These are phyloP conservation scores for Vanessa atalanta DNA, from an alignment of 1,140 invertebrate genomes.

Conservation along the genomic window DNA sequence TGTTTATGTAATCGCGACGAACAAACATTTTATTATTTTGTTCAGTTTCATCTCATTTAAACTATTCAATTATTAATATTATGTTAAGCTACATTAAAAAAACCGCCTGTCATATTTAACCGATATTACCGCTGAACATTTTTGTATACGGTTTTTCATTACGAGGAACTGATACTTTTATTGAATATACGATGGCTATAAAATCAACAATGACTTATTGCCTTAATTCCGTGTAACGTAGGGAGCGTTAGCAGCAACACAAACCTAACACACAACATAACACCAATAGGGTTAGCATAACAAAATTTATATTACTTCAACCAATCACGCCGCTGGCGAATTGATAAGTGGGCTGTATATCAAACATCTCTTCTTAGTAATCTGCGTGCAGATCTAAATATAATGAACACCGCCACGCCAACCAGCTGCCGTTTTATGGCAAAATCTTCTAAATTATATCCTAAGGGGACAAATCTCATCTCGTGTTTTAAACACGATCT, in stretches of 20 bases:
- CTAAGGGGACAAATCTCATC: conserved; percentile 69
- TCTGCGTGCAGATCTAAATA: conserved; percentile 56
- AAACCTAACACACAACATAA: conserved; percentile 42
- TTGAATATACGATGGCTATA: conserved; percentile 18
- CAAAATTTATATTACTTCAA: conserved; percentile 60
- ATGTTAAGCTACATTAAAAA: not conserved
- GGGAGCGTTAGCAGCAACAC: conserved; percentile 21
- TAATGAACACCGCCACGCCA: conserved; percentile 53
- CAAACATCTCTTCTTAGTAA: conserved; percentile 72
- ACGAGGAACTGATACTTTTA: conserved; percentile 21
- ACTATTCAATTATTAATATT: not conserved
- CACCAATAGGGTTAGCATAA: conserved; percentile 47
- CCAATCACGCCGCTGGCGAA: conserved; percentile 56
- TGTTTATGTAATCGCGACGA: conserved; percentile 11
- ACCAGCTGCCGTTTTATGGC: conserved; percentile 69
- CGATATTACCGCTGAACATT: not conserved
- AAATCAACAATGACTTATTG: conserved; percentile 29
- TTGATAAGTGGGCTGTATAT: conserved; percentile 74
- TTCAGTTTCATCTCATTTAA: not conserved
- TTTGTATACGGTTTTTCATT: conserved; percentile 7
- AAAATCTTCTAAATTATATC: conserved; percentile 68
- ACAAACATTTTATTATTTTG: not conserved
- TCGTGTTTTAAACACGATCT: conserved; percentile 58
- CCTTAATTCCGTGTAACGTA: conserved; percentile 24
- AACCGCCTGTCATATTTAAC: not conserved